phyloP scores from a whole-genome alignment of 2,113 vertebrate genomes.

The Axis porcinus region DNA sequence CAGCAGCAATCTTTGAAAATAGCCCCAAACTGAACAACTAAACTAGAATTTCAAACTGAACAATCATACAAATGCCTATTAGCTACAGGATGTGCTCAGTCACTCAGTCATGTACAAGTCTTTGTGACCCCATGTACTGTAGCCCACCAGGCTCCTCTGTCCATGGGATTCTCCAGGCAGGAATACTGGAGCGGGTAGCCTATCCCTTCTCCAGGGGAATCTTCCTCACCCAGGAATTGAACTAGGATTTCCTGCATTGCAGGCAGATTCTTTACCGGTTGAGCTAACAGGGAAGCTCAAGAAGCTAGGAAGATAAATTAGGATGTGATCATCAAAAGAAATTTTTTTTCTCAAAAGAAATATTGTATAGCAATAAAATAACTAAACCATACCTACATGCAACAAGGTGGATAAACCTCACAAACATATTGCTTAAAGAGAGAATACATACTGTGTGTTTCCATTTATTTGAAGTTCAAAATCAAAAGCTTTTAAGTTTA shows the following conservation, averaged over 20 bases:
- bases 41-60: conserved; percentile 18
- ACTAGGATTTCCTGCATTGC: background rate
- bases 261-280: background rate
- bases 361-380: background rate
- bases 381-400: background rate
- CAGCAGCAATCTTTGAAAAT: background rate
- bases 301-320: background rate
- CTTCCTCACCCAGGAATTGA: background rate
- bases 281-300: background rate
- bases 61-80: background rate
- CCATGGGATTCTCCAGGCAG: background rate
- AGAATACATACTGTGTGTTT: background rate
- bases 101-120: background rate
- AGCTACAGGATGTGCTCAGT: background rate
- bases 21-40: background rate
- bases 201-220: background rate
- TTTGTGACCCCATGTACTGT: background rate
- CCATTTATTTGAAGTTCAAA: conserved; percentile 9
- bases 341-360: background rate
- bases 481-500: no score
- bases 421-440: background rate
- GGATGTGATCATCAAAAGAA: background rate
- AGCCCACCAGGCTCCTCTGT: background rate
- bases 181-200: background rate
- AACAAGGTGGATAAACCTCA: background rate